A percentile compares a stretch with the other conserved stretches of the same genome.
Evolutionary conservation across 2,888 invertebrate species (phyloP).

Genomic region (Alitta virens): DNA sequence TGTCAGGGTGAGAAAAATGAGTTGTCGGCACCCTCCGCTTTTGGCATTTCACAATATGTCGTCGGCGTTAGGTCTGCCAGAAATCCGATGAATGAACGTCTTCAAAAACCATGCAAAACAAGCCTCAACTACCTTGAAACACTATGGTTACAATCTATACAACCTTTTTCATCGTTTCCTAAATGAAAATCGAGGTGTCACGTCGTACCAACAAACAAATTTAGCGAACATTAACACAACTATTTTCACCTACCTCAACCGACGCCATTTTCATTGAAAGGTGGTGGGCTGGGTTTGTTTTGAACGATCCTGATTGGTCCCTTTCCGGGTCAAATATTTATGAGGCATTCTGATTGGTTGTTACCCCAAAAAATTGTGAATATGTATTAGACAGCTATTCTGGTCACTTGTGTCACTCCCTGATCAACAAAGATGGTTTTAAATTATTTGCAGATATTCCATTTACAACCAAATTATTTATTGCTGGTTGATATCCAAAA

Average conservation of each 20-base stretch:
- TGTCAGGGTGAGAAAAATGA: too few relatives aligned
- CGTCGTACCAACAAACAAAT: neutral
- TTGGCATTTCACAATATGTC: too few relatives aligned
- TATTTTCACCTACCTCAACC: constrained; percentile 38
- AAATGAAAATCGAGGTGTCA: too few relatives aligned
- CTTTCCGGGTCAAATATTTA: constrained; percentile 1
- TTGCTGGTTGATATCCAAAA: too few relatives aligned
- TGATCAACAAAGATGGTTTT: too few relatives aligned
- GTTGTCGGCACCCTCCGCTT: too few relatives aligned
- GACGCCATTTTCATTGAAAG: constrained; percentile 43
- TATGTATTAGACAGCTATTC: constrained; percentile 11
- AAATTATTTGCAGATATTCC: too few relatives aligned
- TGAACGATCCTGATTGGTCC: constrained; percentile 19
- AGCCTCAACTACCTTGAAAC: too few relatives aligned
- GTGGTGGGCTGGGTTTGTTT: constrained; percentile 14
- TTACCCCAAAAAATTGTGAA: constrained; percentile 8
- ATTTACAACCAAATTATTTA: too few relatives aligned
- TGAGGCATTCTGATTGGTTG: constrained; percentile 1
- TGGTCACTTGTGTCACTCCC: neutral
- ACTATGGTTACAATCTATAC: neutral
- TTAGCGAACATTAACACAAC: neutral
- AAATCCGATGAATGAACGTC: too few relatives aligned
- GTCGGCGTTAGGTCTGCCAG: too few relatives aligned
- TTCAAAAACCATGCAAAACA: too few relatives aligned
- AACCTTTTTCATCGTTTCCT: neutral